Percentiles rank a stretch among this genome's conserved stretches.
Evolutionary conservation across 2,888 invertebrate genomes (phyloP).

Genomic region (Cinara cedri): DNA sequence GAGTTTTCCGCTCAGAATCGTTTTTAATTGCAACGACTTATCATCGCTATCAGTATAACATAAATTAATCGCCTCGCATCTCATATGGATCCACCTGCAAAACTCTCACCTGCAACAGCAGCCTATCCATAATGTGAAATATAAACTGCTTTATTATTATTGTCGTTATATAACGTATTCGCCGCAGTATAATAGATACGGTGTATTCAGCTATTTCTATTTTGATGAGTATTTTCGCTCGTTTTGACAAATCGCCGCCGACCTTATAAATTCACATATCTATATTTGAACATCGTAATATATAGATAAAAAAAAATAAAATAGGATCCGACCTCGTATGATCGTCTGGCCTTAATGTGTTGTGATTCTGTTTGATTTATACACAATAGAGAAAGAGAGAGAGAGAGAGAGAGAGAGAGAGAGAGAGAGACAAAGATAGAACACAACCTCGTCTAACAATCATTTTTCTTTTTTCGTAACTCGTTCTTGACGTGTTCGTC

Average conservation of each 20-base stretch:
- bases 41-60: too few relatives aligned
- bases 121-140: too few relatives aligned
- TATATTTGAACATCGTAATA: neutral
- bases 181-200: neutral
- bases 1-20: too few relatives aligned
- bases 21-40: too few relatives aligned
- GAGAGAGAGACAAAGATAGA: too few relatives aligned
- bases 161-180: neutral
- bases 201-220: neutral
- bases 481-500: neutral
- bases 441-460: conserved; percentile 23
- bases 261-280: conserved; percentile 22
- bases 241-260: neutral
- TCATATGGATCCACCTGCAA: too few relatives aligned
- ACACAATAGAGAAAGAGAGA: conserved; percentile 7
- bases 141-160: too few relatives aligned
- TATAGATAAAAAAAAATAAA: neutral
- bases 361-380: neutral
- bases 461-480: neutral
- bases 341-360: conserved; percentile 19
- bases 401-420: conserved; percentile 4
- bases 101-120: too few relatives aligned
- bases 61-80: too few relatives aligned
- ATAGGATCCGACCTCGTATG: conserved; percentile 1
- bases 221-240: neutral